phyloP scores from a whole-genome alignment of 2,113 vertebrate genomes.

The Hepsetus odoe region DNA sequence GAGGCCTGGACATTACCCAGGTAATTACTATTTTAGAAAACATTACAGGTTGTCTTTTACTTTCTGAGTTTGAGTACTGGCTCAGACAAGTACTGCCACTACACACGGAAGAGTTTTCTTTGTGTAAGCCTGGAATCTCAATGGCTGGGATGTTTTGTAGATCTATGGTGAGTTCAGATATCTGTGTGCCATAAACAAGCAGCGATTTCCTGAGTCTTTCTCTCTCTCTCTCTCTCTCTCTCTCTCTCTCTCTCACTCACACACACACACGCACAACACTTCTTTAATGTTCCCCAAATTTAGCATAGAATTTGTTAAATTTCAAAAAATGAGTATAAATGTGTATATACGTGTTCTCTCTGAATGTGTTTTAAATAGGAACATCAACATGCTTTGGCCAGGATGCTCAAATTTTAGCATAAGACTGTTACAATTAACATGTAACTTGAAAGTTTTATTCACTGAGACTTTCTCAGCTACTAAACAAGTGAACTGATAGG shows the following conservation, averaged over 20 bases:
- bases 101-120: not conserved
- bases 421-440: not conserved
- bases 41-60: not conserved
- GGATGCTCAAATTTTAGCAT: no score
- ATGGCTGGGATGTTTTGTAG: not conserved
- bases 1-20: conserved; percentile 33
- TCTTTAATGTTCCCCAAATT: not conserved
- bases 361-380: no score
- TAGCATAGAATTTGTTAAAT: no score
- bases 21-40: conserved; percentile 39
- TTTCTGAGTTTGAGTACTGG: not conserved
- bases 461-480: not conserved
- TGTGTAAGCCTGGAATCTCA: not conserved
- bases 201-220: conserved; percentile 12
- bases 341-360: no score
- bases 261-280: not conserved
- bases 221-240: not conserved
- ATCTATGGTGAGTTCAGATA: not conserved
- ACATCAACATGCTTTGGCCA: no score
- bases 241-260: no score
- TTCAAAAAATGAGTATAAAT: no score
- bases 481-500: not conserved
- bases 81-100: not conserved
- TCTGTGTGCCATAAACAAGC: conserved; percentile 21
- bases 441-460: not conserved